Percentiles rank a stretch among this genome's conserved stretches.
phyloP scores from a whole-genome alignment of 30 jellyfish, hydroid and myxozoan species.

The Mastigias papua region DNA sequence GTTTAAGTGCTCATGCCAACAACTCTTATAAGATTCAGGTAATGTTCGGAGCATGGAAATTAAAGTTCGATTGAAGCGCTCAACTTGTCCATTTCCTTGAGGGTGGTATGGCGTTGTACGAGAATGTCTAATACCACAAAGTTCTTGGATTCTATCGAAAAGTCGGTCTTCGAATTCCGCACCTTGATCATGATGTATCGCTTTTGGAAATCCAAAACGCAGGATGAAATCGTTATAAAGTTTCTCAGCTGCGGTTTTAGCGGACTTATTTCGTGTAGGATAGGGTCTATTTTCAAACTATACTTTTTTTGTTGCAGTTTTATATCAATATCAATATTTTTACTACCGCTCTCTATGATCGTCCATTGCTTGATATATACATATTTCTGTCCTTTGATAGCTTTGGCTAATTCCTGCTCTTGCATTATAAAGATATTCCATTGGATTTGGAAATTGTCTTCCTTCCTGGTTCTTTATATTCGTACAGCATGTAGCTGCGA shows the following conservation, averaged over 20 bases:
- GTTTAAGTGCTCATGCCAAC: constrained; percentile 58
- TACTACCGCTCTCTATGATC: no score
- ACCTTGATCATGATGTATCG: constrained; percentile 55
- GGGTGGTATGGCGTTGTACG: constrained; percentile 83
- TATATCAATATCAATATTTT: no score
- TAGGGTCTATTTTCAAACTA: no score
- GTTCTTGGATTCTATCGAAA: constrained; percentile 28
- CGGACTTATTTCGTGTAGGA: constrained; percentile 54
- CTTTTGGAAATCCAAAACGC: constrained; percentile 65
- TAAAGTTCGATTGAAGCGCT: constrained; percentile 51
- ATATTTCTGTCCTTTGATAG: no score
- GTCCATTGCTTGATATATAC: no score
- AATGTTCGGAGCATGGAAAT: constrained; percentile 49
- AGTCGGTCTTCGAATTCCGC: constrained; percentile 58
- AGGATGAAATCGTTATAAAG: constrained; percentile 60
- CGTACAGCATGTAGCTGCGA: no score
- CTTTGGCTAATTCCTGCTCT: no score
- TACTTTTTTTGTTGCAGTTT: no score
- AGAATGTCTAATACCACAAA: constrained; percentile 32
- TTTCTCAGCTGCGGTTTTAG: constrained; percentile 65
- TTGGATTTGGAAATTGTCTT: no score
- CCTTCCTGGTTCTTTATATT: no score
- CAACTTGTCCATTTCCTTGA: constrained; percentile 56
- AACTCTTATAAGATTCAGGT: constrained; percentile 48
- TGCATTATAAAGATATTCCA: no score